Conservation (phyloP, 2,888 invertebrate species). For the Temnothorax unifasciatus region DNA sequence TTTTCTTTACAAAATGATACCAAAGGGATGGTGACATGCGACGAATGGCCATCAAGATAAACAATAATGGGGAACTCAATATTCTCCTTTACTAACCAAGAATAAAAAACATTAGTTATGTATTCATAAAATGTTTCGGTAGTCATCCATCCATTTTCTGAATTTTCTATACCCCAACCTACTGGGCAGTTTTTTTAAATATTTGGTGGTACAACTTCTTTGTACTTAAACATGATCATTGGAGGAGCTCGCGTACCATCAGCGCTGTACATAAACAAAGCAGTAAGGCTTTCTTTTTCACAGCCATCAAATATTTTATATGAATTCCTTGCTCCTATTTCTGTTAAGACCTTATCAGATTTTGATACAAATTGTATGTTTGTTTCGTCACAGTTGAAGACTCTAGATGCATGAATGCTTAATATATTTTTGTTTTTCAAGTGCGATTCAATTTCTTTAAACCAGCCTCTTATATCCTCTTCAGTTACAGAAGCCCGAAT, state of each 20-base stretch:
- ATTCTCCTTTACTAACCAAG: not conserved
- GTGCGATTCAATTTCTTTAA: not conserved
- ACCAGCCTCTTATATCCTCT: not conserved
- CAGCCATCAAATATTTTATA: not conserved
- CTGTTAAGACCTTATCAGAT: not conserved
- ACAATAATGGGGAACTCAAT: not conserved
- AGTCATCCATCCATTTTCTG: too few species aligned
- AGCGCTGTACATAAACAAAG: not conserved
- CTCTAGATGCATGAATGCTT: not conserved
- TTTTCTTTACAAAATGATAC: not conserved
- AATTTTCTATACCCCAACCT: too few species aligned
- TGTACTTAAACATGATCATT: not conserved
- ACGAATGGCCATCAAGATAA: not conserved
- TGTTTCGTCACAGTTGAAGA: conserved; percentile 13
- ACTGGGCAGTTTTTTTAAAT: not conserved
- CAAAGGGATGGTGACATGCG: not conserved
- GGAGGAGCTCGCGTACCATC: not conserved
- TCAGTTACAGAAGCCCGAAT: too few species aligned
- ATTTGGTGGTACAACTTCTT: not conserved
- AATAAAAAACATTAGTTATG: too few species aligned
- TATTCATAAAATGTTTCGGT: too few species aligned
- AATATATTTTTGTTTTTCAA: not conserved
- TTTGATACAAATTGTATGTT: not conserved
- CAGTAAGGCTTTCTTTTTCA: not conserved
- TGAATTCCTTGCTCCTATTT: not conserved